These are phyloP conservation scores for Drosophila testacea DNA, from an alignment of 2,888 invertebrate species.

Conservation along the genomic window DNA sequence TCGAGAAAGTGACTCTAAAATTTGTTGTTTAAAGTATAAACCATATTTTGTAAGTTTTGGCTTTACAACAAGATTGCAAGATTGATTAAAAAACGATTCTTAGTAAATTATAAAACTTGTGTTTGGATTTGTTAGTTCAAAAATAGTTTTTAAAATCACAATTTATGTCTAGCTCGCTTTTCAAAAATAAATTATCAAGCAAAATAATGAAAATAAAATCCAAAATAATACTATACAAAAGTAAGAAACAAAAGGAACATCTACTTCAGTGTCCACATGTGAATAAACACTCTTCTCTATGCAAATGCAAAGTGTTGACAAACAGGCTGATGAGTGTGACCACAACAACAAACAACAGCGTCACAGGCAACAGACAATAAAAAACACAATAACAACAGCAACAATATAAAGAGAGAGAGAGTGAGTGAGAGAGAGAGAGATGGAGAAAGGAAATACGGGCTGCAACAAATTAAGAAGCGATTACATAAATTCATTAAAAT, in stretches of 20 bases:
- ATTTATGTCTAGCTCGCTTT: too few relatives aligned
- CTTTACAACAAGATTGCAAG: too few relatives aligned
- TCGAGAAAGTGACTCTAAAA: too few relatives aligned
- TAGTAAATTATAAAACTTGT: too few relatives aligned
- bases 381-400: conserved; percentile 29
- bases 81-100: too few relatives aligned
- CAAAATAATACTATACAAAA: not conserved
- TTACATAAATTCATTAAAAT: conserved; percentile 73
- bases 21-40: too few relatives aligned
- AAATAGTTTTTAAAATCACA: too few relatives aligned
- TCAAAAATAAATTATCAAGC: too few relatives aligned
- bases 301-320: conserved; percentile 61
- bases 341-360: conserved; percentile 22
- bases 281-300: conserved; percentile 1
- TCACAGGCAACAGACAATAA: conserved; percentile 32
- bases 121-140: too few relatives aligned
- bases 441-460: conserved; percentile 27
- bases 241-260: not conserved
- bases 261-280: not conserved
- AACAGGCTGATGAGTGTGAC: conserved; percentile 41
- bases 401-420: conserved; percentile 19
- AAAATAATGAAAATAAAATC: conserved; percentile 1
- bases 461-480: conserved; percentile 41
- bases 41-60: too few relatives aligned
- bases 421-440: conserved; percentile 13